These are phyloP conservation scores for Rostratula benghalensis DNA, from an alignment of 2,113 vertebrate genomes.

Conservation along the genomic window DNA sequence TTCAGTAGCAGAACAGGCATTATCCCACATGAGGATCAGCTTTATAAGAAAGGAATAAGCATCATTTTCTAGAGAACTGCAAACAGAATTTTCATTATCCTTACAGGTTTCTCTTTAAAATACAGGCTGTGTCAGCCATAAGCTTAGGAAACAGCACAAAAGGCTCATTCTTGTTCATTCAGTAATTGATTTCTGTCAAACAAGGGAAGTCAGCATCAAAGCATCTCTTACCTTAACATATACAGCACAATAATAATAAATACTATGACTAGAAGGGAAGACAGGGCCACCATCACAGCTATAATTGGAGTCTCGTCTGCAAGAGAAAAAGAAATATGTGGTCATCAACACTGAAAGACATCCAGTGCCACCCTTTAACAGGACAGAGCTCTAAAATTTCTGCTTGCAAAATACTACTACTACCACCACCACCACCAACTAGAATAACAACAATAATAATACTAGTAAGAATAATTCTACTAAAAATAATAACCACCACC, in stretches of 20 bases:
- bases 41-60: background rate
- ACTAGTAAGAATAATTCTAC: background rate
- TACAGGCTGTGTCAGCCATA: background rate
- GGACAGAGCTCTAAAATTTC: background rate
- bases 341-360: background rate
- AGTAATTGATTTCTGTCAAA: background rate
- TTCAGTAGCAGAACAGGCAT: background rate
- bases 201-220: background rate
- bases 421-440: too few relatives aligned
- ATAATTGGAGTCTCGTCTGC: constrained; percentile 92
- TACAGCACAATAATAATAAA: constrained; percentile 99
- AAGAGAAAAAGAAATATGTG: constrained; percentile 33
- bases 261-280: constrained; percentile 94
- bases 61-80: background rate
- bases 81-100: background rate
- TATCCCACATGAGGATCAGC: background rate
- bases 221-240: constrained; percentile 90
- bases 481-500: background rate
- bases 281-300: constrained; percentile 95
- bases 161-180: background rate
- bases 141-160: background rate
- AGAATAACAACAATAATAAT: background rate
- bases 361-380: background rate
- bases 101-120: background rate
- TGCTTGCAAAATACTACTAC: background rate